These are phyloP conservation scores for Trilocha varians DNA, from an alignment of 2,888 invertebrate genomes.

Conservation along the genomic window DNA sequence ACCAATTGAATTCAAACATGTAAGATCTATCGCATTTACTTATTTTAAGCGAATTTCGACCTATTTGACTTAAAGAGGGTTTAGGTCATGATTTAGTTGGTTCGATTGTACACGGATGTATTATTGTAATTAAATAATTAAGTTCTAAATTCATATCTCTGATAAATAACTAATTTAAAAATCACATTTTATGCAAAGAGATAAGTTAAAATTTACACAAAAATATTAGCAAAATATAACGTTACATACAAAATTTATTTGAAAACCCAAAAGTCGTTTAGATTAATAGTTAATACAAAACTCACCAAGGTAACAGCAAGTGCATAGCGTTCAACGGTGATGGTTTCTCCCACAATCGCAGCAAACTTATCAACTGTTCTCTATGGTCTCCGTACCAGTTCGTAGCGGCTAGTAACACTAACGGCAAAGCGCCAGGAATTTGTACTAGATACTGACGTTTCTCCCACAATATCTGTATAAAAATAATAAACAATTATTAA, in stretches of 20 bases:
- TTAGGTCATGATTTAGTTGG: too few species aligned
- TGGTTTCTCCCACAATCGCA: constrained; percentile 90
- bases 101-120: too few species aligned
- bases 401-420: constrained; percentile 88
- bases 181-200: too few species aligned
- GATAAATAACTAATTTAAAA: too few species aligned
- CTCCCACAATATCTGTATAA: constrained; percentile 86
- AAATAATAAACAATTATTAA: constrained; percentile 1
- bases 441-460: constrained; percentile 91
- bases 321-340: constrained; percentile 93
- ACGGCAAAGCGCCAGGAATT: constrained; percentile 87
- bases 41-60: too few species aligned
- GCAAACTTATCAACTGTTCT: constrained; percentile 87
- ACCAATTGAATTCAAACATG: too few species aligned
- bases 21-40: too few species aligned
- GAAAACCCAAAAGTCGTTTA: not conserved
- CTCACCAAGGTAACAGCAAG: constrained; percentile 90
- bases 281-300: not conserved
- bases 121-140: too few species aligned
- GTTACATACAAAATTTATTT: not conserved
- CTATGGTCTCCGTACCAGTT: constrained; percentile 94
- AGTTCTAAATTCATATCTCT: too few species aligned
- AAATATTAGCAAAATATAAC: too few species aligned
- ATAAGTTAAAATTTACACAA: too few species aligned
- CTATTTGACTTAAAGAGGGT: too few species aligned